These are phyloP conservation scores for Gasteruption jaculator DNA, from an alignment of 2,888 invertebrate genomes.

Conservation along the genomic window DNA sequence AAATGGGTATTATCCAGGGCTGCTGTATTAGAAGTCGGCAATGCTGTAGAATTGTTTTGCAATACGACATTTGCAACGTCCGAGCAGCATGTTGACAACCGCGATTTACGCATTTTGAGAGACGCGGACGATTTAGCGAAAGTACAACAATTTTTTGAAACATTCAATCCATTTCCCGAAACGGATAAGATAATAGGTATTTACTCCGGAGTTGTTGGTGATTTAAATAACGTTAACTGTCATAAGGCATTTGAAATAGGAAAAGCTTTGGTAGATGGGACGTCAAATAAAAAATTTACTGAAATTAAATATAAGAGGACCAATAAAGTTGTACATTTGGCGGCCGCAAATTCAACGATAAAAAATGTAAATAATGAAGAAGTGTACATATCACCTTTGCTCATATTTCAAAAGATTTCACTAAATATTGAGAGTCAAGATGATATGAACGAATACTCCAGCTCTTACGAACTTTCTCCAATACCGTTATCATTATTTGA, in stretches of 20 bases:
- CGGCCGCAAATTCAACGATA: conserved; percentile 4
- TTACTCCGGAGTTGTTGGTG: conserved; percentile 33
- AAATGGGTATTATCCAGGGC: conserved; percentile 32
- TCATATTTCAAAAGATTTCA: conserved; percentile 12
- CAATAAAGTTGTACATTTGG: conserved; percentile 9
- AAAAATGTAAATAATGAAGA: conserved; percentile 9
- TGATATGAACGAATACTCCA: conserved; percentile 10
- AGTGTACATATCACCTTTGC: conserved; percentile 14
- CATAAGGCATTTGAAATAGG: conserved; percentile 33
- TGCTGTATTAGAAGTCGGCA: conserved; percentile 26
- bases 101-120: conserved; percentile 33
- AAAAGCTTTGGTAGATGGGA: conserved; percentile 17
- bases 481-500: conserved; percentile 15
- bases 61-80: conserved; percentile 25
- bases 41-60: conserved; percentile 32
- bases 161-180: conserved; percentile 34
- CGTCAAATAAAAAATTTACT: conserved; percentile 16
- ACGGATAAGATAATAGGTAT: conserved; percentile 32
- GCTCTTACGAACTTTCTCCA: conserved; percentile 13
- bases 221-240: conserved; percentile 32
- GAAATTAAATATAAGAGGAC: conserved; percentile 10
- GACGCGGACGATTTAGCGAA: conserved; percentile 31
- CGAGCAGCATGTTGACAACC: conserved; percentile 37
- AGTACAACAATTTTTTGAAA: conserved; percentile 27
- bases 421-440: conserved; percentile 7